Evolutionary conservation across 1,140 invertebrate genomes (phyloP), one percentile per base, ranked within the genome.

Genomic region (Nephila pilipes): DNA sequence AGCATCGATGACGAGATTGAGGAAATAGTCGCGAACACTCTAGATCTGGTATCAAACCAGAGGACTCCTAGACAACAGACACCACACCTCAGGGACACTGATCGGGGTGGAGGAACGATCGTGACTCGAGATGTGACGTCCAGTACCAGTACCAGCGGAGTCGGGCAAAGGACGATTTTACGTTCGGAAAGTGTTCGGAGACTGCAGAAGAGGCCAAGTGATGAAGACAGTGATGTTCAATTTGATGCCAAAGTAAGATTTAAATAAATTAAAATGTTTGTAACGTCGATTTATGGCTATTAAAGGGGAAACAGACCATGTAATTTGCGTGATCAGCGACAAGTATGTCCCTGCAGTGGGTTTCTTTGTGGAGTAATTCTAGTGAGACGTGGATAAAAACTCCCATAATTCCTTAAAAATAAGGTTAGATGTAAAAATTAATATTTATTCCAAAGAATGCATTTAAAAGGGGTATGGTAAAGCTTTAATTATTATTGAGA

Each of bases 1-100:
- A 88, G 83, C 54, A 80, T 93, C 54, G 92, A 93, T 25, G 92
- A 93, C 55, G 92, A 93, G 22, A 93, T 93, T 10, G 92, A 93
- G 55, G 92, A 88, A 20, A 93, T 93, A 32, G 92, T 93, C 25
- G 92, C 85, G 75, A 88, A 93, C 58, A 88, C 85, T 1, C 25
- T 93, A 85, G 85, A 88, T 32, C 29, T 93, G 57, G 60, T 79
- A 16, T 87, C 91, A 1, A 85, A 38, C 46, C 12, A 20, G 0
- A 87, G 65, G 32, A 93, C 29, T 54, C 46, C 55, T 32, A 87
- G 81, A 38, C 38, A 69, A 38, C 3, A 1, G 22, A 79, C 60
- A 1, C n/a, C 80, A 4, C 38, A 29, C 32, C 57, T 54, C 46
- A 90, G 75, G 29, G 75, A 81, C 55, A 87, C 60, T 22, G 85